Evolutionary conservation across 2,797 vertebrate genomes (phyloP).

Genomic region (Melanotaenia nigrans): DNA sequence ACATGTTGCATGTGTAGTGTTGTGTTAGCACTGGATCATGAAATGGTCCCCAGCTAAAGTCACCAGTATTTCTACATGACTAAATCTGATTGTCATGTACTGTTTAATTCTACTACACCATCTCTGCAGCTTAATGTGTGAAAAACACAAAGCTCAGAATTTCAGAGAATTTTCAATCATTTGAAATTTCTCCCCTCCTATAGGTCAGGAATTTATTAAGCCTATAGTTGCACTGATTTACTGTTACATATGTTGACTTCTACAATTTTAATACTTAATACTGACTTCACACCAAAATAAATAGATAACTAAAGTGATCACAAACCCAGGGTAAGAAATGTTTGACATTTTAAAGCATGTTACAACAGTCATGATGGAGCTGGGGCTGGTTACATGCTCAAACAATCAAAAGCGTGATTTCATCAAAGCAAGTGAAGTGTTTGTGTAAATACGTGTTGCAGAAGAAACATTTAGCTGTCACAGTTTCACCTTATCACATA

Average conservation of each 20-base stretch:
- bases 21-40: background rate
- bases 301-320: no score
- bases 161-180: background rate
- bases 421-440: conserved; percentile 2
- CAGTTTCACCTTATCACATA: background rate
- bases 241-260: background rate
- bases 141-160: background rate
- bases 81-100: background rate
- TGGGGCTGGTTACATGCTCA: conserved; percentile 10
- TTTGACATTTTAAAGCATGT: no score
- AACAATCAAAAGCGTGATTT: conserved; percentile 25
- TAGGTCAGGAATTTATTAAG: background rate
- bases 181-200: background rate
- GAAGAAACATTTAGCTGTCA: conserved; percentile 20
- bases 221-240: background rate
- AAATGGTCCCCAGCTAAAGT: background rate
- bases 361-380: background rate
- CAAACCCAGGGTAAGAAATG: no score
- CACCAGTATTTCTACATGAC: background rate
- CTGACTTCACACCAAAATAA: no score
- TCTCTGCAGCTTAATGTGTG: background rate
- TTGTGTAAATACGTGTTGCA: conserved; percentile 56
- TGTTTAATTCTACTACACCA: background rate
- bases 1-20: background rate
- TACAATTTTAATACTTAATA: background rate